These are phyloP conservation scores for Baryphthengus martii DNA, from an alignment of 2,113 vertebrate species.

Conservation along the genomic window DNA sequence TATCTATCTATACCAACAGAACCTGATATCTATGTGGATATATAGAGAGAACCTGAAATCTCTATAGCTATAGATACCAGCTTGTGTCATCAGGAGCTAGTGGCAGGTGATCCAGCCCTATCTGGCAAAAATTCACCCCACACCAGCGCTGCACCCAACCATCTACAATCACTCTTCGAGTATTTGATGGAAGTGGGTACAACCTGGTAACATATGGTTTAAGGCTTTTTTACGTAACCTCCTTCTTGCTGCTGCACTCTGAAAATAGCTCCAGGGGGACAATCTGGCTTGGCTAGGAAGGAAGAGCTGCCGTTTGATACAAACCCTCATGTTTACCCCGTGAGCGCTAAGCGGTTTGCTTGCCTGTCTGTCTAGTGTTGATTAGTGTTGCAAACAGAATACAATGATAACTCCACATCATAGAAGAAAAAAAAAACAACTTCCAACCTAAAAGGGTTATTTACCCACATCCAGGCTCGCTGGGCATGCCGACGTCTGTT, in stretches of 20 bases:
- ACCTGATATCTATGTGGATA: neutral
- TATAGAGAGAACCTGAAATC: too few species aligned
- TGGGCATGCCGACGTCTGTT: neutral
- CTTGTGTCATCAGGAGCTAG: neutral
- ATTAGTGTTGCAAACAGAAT: constrained; percentile 48
- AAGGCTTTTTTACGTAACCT: constrained; percentile 53
- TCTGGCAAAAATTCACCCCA: constrained; percentile 6
- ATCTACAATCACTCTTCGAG: neutral
- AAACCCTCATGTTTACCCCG: constrained; percentile 70
- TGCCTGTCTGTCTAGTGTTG: constrained; percentile 56
- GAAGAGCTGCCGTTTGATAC: constrained; percentile 42
- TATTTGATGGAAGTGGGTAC: constrained; percentile 7
- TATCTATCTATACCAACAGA: too few species aligned
- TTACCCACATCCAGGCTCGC: neutral
- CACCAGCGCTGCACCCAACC: neutral
- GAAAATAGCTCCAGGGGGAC: constrained; percentile 55
- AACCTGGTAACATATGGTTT: constrained; percentile 55
- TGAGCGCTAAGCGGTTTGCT: constrained; percentile 66
- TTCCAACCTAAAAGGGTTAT: neutral
- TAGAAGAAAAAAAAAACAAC: neutral
- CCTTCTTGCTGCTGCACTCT: constrained; percentile 59
- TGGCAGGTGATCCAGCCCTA: neutral
- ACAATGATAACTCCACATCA: constrained; percentile 27
- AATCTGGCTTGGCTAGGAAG: constrained; percentile 58
- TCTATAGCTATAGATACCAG: neutral